Base-by-base conservation (phyloP, 1,140 invertebrate species). In the Sweltsa coloradensis region DNA sequence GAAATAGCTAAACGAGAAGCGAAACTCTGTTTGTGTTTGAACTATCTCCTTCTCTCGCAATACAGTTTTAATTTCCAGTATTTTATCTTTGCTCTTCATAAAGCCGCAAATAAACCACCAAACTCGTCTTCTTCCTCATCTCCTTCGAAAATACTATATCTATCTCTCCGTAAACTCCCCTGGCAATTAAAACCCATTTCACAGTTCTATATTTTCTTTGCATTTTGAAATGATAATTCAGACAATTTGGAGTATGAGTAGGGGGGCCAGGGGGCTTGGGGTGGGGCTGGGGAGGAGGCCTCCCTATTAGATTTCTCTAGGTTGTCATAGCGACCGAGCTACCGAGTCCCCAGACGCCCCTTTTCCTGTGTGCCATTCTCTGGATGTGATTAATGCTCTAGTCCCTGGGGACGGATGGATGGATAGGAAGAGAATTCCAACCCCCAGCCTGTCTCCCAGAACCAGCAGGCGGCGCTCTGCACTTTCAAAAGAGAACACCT, bases 151-250 rank as follows among this genome's bases (percentile, higher is more conserved):
- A 22, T 26, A 25, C 41, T 25, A 16, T 23, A 16, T 42, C 41
- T 42, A 26, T 42, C 41, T 34, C 44, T 36, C 34, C n/a, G n/a
- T n/a, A 25, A 34, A 44, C 41, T 53, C 51, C 51, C 51, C 27
- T 50, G 51, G 42, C 51, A 53, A 53, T 53, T 53, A 53, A 53
- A 53, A 53, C 51, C 51, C 51, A 53, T 53, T 53, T 53, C 51
- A 50, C 51, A 53, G 51, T 50, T 46, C 51, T 49, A 53, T 53
- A 53, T 53, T 53, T 53, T 53, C 51, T 53, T 50, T 50, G 51
- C 51, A 50, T 53, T 53, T 53, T 53, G 51, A 53, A 53, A 53
- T 53, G 51, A 53, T 53, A 53, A 53, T 53, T 53, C 48, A 53
- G 51, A 49, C 51, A 53, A 53, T 53, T 53, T 53, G 47, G 48